Conservation (phyloP, 2,888 invertebrate species). For the Itoplectis maculator region DNA sequence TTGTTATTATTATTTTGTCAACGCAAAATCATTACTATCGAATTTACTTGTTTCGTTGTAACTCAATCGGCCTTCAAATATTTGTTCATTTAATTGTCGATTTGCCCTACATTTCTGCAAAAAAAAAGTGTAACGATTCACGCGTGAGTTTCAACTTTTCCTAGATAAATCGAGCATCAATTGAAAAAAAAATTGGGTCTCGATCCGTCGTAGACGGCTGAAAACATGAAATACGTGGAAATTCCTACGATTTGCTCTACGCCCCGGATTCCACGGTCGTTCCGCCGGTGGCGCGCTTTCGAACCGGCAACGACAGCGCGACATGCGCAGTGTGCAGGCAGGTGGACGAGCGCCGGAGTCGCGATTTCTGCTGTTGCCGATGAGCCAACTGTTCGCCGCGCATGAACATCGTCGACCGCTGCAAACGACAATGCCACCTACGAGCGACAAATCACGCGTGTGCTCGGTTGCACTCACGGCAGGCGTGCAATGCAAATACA, state of each 20-base stretch:
- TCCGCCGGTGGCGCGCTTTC: neutral
- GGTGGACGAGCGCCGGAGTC: slow-evolving; percentile 3
- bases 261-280: neutral
- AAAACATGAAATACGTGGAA: neutral
- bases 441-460: neutral
- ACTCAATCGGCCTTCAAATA: neutral
- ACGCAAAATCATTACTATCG: neutral
- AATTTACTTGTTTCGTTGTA: neutral
- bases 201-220: neutral
- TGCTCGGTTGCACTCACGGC: neutral
- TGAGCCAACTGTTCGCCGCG: neutral
- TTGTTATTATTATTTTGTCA: neutral
- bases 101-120: neutral
- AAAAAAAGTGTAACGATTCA: neutral
- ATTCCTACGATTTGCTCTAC: neutral
- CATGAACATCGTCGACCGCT: neutral
- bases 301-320: neutral
- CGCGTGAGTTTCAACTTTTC: too few relatives aligned
- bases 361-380: slow-evolving; percentile 23
- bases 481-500: neutral
- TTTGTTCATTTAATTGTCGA: neutral
- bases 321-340: neutral
- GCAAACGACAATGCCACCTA: neutral
- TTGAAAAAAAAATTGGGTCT: neutral
- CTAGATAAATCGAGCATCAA: neutral